These are phyloP conservation scores for Myotis daubentonii DNA, from an alignment of 2,797 vertebrate genomes.

Conservation along the genomic window DNA sequence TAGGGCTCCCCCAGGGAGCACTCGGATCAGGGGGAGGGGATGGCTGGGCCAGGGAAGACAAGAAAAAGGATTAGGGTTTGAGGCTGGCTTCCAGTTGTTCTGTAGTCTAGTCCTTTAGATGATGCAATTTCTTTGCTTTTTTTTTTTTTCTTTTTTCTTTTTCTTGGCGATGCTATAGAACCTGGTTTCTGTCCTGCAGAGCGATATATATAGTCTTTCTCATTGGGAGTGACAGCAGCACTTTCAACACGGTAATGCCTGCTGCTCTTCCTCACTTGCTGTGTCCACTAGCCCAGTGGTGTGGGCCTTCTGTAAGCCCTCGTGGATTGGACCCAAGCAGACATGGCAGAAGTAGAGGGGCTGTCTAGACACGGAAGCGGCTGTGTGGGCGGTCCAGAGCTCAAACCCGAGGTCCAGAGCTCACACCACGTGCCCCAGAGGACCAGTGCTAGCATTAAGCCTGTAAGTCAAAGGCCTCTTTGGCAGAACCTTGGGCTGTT, in stretches of 20 bases:
- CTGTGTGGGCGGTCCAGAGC: background rate
- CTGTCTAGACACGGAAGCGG: constrained; percentile 3
- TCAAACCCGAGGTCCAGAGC: background rate
- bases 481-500: constrained; percentile 60
- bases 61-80: constrained; percentile 44
- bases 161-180: constrained; percentile 11
- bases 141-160: background rate
- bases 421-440: background rate
- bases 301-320: constrained; percentile 38
- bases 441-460: constrained; percentile 7
- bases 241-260: constrained; percentile 28
- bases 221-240: background rate
- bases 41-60: constrained; percentile 61
- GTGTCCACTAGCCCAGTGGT: constrained; percentile 17
- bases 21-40: background rate
- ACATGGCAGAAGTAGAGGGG: background rate
- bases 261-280: constrained; percentile 37
- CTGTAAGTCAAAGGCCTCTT: constrained; percentile 54
- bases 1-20: constrained; percentile 68
- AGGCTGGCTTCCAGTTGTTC: constrained; percentile 59
- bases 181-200: constrained; percentile 68
- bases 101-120: constrained; percentile 59
- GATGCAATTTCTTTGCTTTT: background rate
- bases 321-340: constrained; percentile 23
- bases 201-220: background rate